Conservation (phyloP, 2,113 vertebrate species). For the Sardina pilchardus region DNA sequence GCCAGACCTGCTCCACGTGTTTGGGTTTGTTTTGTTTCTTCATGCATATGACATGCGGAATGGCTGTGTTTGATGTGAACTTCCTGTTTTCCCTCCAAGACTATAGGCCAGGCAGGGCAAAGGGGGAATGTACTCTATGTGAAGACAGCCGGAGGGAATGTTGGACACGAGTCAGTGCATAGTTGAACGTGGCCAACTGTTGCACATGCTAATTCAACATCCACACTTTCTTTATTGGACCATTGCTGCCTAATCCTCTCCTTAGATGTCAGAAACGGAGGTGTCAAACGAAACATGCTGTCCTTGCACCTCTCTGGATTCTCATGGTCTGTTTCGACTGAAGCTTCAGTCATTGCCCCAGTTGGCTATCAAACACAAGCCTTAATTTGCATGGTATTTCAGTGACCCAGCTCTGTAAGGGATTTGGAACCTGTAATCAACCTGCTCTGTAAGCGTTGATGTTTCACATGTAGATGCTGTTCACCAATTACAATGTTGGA, state of each 20-base stretch:
- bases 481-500: too few relatives aligned
- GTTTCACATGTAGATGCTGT: too few relatives aligned
- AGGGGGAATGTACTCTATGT: background rate
- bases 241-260: background rate
- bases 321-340: background rate
- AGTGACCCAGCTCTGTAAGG: too few relatives aligned
- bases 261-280: background rate
- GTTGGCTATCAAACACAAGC: too few relatives aligned
- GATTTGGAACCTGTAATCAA: too few relatives aligned
- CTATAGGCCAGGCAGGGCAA: background rate
- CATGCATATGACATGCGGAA: background rate
- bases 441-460: too few relatives aligned
- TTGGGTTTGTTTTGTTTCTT: background rate
- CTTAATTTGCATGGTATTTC: background rate
- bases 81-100: background rate
- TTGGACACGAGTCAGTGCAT: background rate
- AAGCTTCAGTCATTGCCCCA: background rate
- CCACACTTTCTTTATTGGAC: too few relatives aligned
- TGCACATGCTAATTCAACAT: too few relatives aligned
- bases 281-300: background rate
- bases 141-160: background rate
- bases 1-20: background rate
- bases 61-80: background rate
- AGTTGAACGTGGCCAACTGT: too few relatives aligned
- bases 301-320: background rate